Evolutionary conservation across 2,888 invertebrate species (phyloP).

Genomic region (Torymus aiolomorphi): DNA sequence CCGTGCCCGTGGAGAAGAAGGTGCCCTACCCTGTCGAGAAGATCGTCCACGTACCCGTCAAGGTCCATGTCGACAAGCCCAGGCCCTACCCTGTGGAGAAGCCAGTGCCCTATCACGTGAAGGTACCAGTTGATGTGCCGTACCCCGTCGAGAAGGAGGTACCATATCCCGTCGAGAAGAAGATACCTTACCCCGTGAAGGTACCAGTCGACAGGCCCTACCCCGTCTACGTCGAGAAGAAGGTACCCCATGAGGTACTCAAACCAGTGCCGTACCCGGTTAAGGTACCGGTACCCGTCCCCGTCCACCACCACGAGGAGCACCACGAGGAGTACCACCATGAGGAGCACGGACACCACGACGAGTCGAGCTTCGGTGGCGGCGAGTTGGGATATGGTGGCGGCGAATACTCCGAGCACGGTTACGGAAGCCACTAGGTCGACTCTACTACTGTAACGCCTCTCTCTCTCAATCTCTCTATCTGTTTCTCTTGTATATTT

Average conservation of each 20-base stretch:
- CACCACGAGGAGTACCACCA: slow-evolving; percentile 58
- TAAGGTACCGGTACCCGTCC: slow-evolving; percentile 83
- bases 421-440: neutral
- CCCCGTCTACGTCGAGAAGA: slow-evolving; percentile 71
- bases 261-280: slow-evolving; percentile 82
- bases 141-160: slow-evolving; percentile 82
- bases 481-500: slow-evolving; percentile 5
- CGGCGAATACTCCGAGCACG: neutral
- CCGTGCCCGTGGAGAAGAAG: slow-evolving; percentile 78
- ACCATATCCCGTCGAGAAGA: slow-evolving; percentile 80
- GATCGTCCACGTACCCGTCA: slow-evolving; percentile 76
- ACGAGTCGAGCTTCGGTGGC: slow-evolving; percentile 54
- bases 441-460: neutral
- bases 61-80: slow-evolving; percentile 79
- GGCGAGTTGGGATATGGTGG: slow-evolving; percentile 49
- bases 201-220: slow-evolving; percentile 78
- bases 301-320: slow-evolving; percentile 76
- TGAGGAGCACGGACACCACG: slow-evolving; percentile 55
- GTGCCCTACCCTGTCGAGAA: slow-evolving; percentile 84
- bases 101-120: slow-evolving; percentile 83
- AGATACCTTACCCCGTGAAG: slow-evolving; percentile 81
- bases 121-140: slow-evolving; percentile 82
- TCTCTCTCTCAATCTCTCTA: too few species aligned
- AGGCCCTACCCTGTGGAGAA: slow-evolving; percentile 83
- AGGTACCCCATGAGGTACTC: slow-evolving; percentile 69